Percentiles rank a stretch among this genome's conserved stretches.
Evolutionary conservation across 2,113 vertebrate species (phyloP).

Genomic region (Recurvirostra avosetta): DNA sequence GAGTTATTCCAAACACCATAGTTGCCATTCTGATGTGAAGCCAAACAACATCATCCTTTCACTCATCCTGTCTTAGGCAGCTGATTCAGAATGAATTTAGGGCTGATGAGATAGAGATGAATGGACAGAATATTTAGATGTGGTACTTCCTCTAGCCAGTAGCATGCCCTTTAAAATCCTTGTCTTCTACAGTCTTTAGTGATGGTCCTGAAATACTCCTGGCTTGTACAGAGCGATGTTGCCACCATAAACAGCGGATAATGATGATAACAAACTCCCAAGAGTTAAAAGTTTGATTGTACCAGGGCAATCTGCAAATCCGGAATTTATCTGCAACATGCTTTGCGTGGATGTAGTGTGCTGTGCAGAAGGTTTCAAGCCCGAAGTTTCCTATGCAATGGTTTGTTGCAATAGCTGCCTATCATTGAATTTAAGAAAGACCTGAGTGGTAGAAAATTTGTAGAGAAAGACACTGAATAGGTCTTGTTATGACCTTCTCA

Average conservation of each 20-base stretch:
- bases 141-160: neutral
- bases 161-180: neutral
- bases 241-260: neutral
- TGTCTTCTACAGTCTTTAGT: neutral
- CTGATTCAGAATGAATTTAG: neutral
- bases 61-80: neutral
- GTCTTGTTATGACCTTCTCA: neutral
- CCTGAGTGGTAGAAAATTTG: neutral
- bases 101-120: neutral
- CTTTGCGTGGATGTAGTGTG: neutral
- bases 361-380: neutral
- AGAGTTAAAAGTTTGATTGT: neutral
- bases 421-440: neutral
- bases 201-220: neutral
- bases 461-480: neutral
- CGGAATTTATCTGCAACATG: accelerated
- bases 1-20: neutral
- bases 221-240: neutral
- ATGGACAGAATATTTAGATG: neutral
- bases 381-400: neutral
- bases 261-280: neutral
- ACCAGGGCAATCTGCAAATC: neutral
- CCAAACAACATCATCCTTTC: neutral
- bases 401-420: neutral
- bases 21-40: neutral